These are phyloP conservation scores for Eueides isabella DNA, from an alignment of 1,140 invertebrate species.

Conservation along the genomic window DNA sequence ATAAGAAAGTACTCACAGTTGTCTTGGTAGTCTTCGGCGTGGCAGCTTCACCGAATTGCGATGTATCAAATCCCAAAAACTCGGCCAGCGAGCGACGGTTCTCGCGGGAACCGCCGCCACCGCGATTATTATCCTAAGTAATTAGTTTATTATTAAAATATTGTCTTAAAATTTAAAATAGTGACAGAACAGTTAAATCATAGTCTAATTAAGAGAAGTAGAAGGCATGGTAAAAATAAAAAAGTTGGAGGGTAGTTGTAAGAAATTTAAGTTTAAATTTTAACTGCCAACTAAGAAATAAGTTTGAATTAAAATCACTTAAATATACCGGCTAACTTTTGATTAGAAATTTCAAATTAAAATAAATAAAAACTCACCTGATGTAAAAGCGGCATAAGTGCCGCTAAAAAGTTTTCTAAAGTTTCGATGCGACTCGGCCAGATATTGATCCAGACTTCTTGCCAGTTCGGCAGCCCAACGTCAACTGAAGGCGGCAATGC, in stretches of 20 bases:
- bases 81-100: constrained; percentile 64
- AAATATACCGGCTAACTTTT: no score
- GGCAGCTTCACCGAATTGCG: constrained; percentile 46
- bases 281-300: not conserved
- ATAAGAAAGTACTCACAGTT: constrained; percentile 52
- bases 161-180: no score
- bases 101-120: constrained; percentile 57
- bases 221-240: not conserved
- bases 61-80: constrained; percentile 54
- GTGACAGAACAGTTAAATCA: not conserved
- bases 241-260: not conserved
- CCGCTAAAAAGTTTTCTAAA: constrained; percentile 52
- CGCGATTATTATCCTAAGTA: constrained; percentile 56
- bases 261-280: not conserved
- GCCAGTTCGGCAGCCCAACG: constrained; percentile 52
- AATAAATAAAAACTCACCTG: constrained; percentile 54
- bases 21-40: constrained; percentile 40
- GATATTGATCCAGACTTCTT: constrained; percentile 46
- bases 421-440: constrained; percentile 45
- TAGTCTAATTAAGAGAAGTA: not conserved
- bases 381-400: constrained; percentile 69
- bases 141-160: constrained; percentile 10
- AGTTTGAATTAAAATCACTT: no score
- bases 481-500: constrained; percentile 48
- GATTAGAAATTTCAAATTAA: not conserved